Conservation (phyloP, 2,888 invertebrate genomes). For the Megaustenia siamemsis region DNA sequence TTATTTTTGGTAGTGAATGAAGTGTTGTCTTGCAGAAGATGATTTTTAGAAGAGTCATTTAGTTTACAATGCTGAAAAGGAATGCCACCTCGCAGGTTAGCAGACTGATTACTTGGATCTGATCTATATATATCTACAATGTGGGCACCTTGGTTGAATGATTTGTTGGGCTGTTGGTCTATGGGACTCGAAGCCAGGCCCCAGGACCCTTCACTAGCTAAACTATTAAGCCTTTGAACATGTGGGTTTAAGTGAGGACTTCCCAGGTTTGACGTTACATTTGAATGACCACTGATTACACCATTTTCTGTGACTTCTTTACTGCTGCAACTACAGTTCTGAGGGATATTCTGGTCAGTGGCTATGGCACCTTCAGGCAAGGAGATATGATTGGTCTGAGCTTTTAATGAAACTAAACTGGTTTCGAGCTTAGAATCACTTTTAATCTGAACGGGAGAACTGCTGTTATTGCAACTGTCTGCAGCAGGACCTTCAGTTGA, state of each 20-base stretch:
- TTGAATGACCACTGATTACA: slow-evolving; percentile 8
- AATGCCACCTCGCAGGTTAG: not conserved
- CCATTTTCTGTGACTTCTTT: slow-evolving; percentile 20
- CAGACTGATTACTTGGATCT: slow-evolving; percentile 30
- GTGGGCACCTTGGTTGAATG: not conserved
- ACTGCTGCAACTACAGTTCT: slow-evolving; percentile 18
- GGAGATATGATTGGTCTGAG: not conserved
- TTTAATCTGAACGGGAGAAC: not conserved
- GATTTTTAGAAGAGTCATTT: not conserved
- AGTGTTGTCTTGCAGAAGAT: not conserved
- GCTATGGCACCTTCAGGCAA: not conserved
- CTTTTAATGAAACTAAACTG: not conserved
- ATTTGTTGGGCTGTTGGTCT: slow-evolving; percentile 12
- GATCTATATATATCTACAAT: slow-evolving; percentile 38
- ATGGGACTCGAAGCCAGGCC: slow-evolving; percentile 30
- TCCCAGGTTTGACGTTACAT: slow-evolving; percentile 3
- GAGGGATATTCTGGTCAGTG: not conserved
- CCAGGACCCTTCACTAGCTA: slow-evolving; percentile 39
- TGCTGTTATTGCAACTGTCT: not conserved
- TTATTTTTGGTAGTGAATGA: not conserved
- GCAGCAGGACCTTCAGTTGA: not conserved
- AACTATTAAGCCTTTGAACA: not conserved
- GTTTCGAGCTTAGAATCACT: not conserved
- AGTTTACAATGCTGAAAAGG: not conserved
- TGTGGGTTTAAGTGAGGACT: not conserved